A percentile compares a stretch with the other conserved stretches of the same genome.
Evolutionary conservation across 1,140 invertebrate genomes (phyloP).

Genomic region (Achroia grisella): DNA sequence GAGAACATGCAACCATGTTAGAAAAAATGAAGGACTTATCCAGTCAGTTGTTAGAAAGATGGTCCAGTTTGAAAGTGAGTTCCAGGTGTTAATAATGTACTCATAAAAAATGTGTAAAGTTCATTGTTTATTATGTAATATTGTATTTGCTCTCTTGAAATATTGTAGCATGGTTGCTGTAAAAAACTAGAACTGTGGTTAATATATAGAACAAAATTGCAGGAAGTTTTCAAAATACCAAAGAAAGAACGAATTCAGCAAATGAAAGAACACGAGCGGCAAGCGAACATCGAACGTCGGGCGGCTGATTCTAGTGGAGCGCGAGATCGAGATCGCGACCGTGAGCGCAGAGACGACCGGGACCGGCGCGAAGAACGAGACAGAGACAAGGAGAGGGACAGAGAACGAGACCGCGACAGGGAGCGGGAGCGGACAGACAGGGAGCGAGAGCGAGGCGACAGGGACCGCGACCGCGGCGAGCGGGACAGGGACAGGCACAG

Average conservation of each 20-base stretch:
- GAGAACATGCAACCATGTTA: slow-evolving; percentile 34
- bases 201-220: slow-evolving; percentile 6
- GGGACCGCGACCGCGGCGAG: slow-evolving; percentile 34
- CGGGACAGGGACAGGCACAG: slow-evolving; percentile 41
- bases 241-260: slow-evolving; percentile 94
- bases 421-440: slow-evolving; percentile 21
- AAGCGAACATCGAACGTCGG: slow-evolving; percentile 77
- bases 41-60: slow-evolving; percentile 79
- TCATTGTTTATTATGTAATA: no score
- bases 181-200: no score
- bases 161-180: no score
- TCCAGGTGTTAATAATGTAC: no score
- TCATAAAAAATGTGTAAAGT: no score
- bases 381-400: slow-evolving; percentile 30
- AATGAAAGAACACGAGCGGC: slow-evolving; percentile 94
- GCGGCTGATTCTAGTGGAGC: slow-evolving; percentile 58
- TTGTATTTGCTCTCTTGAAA: no score
- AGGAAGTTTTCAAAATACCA: slow-evolving; percentile 91
- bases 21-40: slow-evolving; percentile 76
- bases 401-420: slow-evolving; percentile 34
- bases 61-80: slow-evolving; percentile 86
- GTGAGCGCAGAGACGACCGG: slow-evolving; percentile 26
- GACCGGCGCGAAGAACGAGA: slow-evolving; percentile 38
- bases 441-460: slow-evolving; percentile 41
- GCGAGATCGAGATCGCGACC: slow-evolving; percentile 38